Percentiles rank a stretch among this genome's conserved stretches.
phyloP scores from a whole-genome alignment of 2,888 invertebrate genomes.

The Andrena marginata region DNA sequence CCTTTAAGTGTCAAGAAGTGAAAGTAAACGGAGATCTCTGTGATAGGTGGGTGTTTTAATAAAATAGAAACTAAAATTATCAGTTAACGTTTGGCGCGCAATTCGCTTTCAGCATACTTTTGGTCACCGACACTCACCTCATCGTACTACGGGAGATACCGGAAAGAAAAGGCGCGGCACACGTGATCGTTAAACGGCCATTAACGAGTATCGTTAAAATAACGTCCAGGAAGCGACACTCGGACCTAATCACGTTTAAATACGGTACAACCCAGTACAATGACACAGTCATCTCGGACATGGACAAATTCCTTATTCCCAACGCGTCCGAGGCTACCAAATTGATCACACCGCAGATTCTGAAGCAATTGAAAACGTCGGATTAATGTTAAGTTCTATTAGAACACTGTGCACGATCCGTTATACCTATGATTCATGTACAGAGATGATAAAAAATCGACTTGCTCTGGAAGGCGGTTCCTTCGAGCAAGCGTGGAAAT shows the following conservation, averaged over 20 bases:
- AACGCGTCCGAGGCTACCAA: conserved; percentile 96
- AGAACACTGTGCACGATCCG: conserved; percentile 14
- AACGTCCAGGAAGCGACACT: conserved; percentile 97
- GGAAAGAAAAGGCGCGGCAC: conserved; percentile 92
- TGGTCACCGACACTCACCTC: conserved; percentile 94
- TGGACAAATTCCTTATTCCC: conserved; percentile 96
- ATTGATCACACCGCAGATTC: conserved; percentile 95
- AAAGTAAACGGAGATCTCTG: conserved; percentile 95
- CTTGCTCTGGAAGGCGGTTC: conserved; percentile 25
- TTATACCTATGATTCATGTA: conserved; percentile 34
- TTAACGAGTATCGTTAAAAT: conserved; percentile 98
- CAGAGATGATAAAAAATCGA: conserved; percentile 36
- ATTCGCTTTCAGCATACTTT: conserved; percentile 89
- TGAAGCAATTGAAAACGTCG: conserved; percentile 87
- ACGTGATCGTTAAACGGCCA: conserved; percentile 94
- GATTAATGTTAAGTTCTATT: conserved; percentile 69
- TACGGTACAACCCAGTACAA: conserved; percentile 94
- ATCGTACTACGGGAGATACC: conserved; percentile 93
- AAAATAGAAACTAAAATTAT: conserved; percentile 17
- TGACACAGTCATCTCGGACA: conserved; percentile 93
- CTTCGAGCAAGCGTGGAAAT: conserved; percentile 5
- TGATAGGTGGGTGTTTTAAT: conserved; percentile 86
- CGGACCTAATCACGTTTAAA: conserved; percentile 98
- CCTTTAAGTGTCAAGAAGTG: conserved; percentile 97
- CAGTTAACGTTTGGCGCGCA: neutral